Conservation (phyloP, 2,888 invertebrate genomes). For the Lasius platythorax region DNA sequence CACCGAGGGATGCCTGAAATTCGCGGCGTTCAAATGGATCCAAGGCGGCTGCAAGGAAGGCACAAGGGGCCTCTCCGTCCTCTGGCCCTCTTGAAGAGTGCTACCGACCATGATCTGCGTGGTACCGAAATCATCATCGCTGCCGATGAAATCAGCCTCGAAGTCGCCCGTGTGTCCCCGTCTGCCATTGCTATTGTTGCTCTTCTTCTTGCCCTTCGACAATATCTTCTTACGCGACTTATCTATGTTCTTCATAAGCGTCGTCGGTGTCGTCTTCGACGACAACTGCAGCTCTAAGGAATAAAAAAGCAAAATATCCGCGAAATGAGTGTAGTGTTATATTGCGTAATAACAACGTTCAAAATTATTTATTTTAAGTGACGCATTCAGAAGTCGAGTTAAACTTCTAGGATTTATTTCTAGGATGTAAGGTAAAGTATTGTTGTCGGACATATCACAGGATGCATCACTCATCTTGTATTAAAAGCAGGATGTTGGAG, state of each 20-base stretch:
- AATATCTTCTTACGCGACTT: constrained; percentile 76
- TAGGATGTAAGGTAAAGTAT: background rate
- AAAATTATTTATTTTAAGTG: background rate
- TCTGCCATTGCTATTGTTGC: constrained; percentile 62
- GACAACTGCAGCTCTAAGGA: constrained; percentile 74
- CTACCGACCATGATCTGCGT: constrained; percentile 81
- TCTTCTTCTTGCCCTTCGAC: constrained; percentile 76
- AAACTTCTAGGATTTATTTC: background rate
- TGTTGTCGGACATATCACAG: background rate
- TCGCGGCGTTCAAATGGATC: constrained; percentile 75
- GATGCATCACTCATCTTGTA: background rate
- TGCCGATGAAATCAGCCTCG: constrained; percentile 61
- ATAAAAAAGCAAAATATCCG: background rate
- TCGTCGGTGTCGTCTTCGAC: constrained; percentile 79
- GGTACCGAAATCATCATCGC: constrained; percentile 80
- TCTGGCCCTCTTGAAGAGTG: constrained; percentile 79
- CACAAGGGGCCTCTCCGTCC: constrained; percentile 81
- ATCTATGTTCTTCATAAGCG: constrained; percentile 76
- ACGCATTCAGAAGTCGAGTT: background rate
- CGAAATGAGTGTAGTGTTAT: background rate
- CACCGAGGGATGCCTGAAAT: constrained; percentile 65
- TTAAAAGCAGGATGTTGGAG: background rate
- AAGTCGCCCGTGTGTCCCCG: constrained; percentile 26
- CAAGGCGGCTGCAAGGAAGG: constrained; percentile 82
- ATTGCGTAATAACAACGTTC: background rate